A percentile compares a stretch with the other conserved stretches of the same genome.
phyloP scores from a whole-genome alignment of 2,113 vertebrate genomes.

The Recurvirostra avosetta region DNA sequence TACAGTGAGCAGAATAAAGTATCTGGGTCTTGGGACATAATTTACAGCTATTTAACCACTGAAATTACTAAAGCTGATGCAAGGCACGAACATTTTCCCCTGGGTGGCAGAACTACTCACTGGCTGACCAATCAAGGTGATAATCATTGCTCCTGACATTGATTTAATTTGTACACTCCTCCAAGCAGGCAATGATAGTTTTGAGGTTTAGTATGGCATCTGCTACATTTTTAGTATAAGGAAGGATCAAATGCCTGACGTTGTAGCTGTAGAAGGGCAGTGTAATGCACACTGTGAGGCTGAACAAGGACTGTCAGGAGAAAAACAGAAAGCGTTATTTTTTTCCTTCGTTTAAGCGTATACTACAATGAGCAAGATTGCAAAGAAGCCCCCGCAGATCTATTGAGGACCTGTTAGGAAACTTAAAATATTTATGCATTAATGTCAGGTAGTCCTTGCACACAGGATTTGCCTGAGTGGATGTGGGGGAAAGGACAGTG shows the following conservation, averaged over 20 bases:
- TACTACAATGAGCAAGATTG: neutral
- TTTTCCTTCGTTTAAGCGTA: neutral
- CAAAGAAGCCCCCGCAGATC: neutral
- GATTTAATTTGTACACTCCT: neutral
- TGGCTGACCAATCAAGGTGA: neutral
- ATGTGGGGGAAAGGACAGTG: neutral
- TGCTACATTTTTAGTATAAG: neutral
- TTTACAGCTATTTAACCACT: neutral
- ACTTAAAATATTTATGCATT: neutral
- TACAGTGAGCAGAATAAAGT: neutral
- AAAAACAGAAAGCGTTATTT: neutral
- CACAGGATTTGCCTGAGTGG: neutral
- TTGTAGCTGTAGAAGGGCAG: neutral
- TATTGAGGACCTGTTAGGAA: neutral
- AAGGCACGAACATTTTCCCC: neutral
- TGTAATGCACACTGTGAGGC: neutral
- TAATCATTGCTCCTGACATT: neutral
- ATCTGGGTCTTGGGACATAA: neutral
- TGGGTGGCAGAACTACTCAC: neutral
- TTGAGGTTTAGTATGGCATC: neutral
- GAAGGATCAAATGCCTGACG: fast-evolving
- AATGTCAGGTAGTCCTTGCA: neutral
- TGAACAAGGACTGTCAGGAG: neutral
- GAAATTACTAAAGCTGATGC: neutral
- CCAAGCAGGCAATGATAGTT: neutral